These are phyloP conservation scores for Philotrypesis tridentata DNA, from an alignment of 1,140 invertebrate species.

Conservation along the genomic window DNA sequence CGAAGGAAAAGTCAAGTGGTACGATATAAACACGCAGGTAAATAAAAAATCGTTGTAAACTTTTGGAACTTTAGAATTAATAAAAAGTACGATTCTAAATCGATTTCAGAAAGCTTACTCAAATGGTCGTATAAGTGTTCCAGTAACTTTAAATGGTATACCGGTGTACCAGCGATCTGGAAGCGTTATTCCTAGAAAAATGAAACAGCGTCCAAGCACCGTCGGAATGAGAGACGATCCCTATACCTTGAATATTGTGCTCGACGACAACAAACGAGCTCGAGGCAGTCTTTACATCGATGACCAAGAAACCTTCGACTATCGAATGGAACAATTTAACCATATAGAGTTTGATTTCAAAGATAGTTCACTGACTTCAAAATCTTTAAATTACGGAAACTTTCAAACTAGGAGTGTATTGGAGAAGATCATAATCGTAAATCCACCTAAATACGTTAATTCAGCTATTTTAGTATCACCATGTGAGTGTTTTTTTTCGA, in stretches of 20 bases:
- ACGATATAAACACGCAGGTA: background rate
- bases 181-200: slow-evolving; percentile 91
- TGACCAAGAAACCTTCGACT: slow-evolving; percentile 92
- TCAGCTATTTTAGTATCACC: slow-evolving; percentile 76
- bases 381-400: slow-evolving; percentile 76
- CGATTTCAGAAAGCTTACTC: background rate
- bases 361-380: background rate
- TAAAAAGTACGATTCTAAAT: background rate
- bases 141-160: slow-evolving; percentile 82
- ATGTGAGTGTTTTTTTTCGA: slow-evolving; percentile 68
- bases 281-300: slow-evolving; percentile 92
- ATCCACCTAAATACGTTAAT: slow-evolving; percentile 80
- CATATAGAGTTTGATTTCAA: background rate
- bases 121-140: slow-evolving; percentile 73
- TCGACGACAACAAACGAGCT: slow-evolving; percentile 75
- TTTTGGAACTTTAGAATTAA: background rate
- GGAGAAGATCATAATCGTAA: slow-evolving; percentile 89
- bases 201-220: slow-evolving; percentile 90
- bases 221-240: slow-evolving; percentile 92
- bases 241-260: slow-evolving; percentile 83
- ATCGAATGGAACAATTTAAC: slow-evolving; percentile 75
- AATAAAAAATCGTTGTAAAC: background rate
- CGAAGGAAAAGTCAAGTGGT: slow-evolving; percentile 83
- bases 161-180: slow-evolving; percentile 95
- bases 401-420: slow-evolving; percentile 87